phyloP scores from a whole-genome alignment of 2,797 vertebrate genomes.

The Vireo griseus region DNA sequence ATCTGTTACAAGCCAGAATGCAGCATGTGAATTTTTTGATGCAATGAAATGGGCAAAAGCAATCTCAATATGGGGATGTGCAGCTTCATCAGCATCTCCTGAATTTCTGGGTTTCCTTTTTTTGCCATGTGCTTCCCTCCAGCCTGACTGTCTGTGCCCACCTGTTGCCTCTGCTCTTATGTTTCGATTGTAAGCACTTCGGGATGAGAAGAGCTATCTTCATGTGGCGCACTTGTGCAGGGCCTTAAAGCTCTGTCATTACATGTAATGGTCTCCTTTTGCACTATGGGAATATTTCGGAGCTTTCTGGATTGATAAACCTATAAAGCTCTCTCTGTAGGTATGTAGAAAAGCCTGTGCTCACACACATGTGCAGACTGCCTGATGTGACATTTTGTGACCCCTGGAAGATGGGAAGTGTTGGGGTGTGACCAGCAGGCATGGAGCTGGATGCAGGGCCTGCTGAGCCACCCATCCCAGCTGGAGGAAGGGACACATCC shows the following conservation, averaged over 20 bases:
- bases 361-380: not conserved
- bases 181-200: not conserved
- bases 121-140: not conserved
- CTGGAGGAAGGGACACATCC: not conserved
- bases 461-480: not conserved
- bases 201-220: not conserved
- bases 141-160: slow-evolving; percentile 34
- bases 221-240: not conserved
- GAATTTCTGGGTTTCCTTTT: not conserved
- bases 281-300: not conserved
- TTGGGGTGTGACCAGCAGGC: not conserved
- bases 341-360: rapidly evolving
- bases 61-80: not conserved
- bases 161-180: slow-evolving; percentile 28
- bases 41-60: not conserved
- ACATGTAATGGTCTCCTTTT: not conserved
- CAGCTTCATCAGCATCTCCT: not conserved
- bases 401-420: not conserved
- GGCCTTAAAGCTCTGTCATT: not conserved
- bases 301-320: not conserved
- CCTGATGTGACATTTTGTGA: not conserved
- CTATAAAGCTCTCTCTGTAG: not conserved
- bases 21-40: not conserved
- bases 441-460: rapidly evolving
- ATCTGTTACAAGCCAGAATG: not conserved